These are phyloP conservation scores for Poecilia gillii DNA, from an alignment of 2,797 vertebrate genomes.

Conservation along the genomic window DNA sequence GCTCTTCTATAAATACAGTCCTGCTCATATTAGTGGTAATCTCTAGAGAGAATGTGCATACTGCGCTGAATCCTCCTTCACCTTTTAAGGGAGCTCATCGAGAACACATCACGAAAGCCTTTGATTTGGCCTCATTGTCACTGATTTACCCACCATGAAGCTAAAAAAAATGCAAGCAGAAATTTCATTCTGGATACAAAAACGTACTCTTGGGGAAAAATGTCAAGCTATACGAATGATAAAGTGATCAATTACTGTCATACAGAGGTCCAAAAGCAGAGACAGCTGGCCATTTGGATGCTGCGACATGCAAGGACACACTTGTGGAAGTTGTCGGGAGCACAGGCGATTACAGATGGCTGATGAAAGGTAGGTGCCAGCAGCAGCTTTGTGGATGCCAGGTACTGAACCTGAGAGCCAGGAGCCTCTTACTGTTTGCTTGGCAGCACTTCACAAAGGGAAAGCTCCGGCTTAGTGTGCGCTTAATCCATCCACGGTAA, in stretches of 20 bases:
- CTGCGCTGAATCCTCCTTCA: conserved; percentile 70
- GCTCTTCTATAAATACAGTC: conserved; percentile 85
- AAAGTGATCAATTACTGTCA: conserved; percentile 4
- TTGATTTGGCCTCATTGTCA: conserved; percentile 28
- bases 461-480: conserved; percentile 44
- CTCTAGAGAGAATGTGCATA: conserved; percentile 76
- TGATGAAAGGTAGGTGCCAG: conserved; percentile 61
- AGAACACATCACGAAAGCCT: conserved; percentile 32
- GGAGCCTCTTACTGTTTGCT: conserved; percentile 63
- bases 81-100: conserved; percentile 82
- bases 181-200: conserved; percentile 4
- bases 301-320: conserved; percentile 51
- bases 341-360: conserved; percentile 73
- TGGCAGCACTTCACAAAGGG: conserved; percentile 61
- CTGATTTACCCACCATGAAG: conserved; percentile 18
- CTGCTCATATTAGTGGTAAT: conserved; percentile 79
- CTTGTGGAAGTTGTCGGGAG: conserved; percentile 60
- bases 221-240: background rate
- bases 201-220: background rate
- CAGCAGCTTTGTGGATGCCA: conserved; percentile 62
- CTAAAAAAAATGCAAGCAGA: background rate
- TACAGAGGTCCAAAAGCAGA: conserved; percentile 6
- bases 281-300: conserved; percentile 37
- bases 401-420: conserved; percentile 63
- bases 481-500: conserved; percentile 44